Base-by-base conservation (phyloP, 2,888 invertebrate genomes). In the Tachina fera region DNA sequence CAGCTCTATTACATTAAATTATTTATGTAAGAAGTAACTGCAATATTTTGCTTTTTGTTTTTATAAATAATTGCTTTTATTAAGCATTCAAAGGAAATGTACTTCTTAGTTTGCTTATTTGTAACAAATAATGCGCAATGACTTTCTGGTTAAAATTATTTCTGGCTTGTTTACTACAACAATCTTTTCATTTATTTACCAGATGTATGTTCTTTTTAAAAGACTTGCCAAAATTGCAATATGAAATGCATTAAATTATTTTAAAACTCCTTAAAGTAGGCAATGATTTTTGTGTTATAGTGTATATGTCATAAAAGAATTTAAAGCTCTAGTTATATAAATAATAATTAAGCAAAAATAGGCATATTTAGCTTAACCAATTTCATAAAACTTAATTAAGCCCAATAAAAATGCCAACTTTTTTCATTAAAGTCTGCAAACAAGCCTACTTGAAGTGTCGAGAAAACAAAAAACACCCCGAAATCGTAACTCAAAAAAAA, bases 321-420 rank as follows among this genome's bases (percentile, higher is more conserved):
- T 43, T 9, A 19, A 53, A 22, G 9, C 43, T 67, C 31, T 39
- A 22, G 4, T 51, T 16, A 16, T 16, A 0, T 16, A 16, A 16
- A 51, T 16, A 51, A 51, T 51, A 16, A 51, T 51, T 16, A 47
- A 10, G 3, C 5, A 14, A 22, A 70, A 41, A 58, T 47, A 58
- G 51, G 22, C 0, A 14, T 58, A 11, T n/a, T 58, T 14, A 31
- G 39, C 45, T 61, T 19, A 75, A 81, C 74, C 76, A 71, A 83
- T 65, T 83, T 65, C 14, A 16, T 63, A 13, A 67, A 67, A 72
- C 19, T 72, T 67, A 65, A 60, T 72, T 67, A 65, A 60, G 58
- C 83, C 51, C 65, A 83, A 83, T 72, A 83, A 83, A 71, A 71
- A 60, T 72, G 19, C 81, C 61, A 81, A 75, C 60, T 81, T 75